phyloP scores from a whole-genome alignment of 2,888 invertebrate species.

The Caenorhabditis macrosperma region DNA sequence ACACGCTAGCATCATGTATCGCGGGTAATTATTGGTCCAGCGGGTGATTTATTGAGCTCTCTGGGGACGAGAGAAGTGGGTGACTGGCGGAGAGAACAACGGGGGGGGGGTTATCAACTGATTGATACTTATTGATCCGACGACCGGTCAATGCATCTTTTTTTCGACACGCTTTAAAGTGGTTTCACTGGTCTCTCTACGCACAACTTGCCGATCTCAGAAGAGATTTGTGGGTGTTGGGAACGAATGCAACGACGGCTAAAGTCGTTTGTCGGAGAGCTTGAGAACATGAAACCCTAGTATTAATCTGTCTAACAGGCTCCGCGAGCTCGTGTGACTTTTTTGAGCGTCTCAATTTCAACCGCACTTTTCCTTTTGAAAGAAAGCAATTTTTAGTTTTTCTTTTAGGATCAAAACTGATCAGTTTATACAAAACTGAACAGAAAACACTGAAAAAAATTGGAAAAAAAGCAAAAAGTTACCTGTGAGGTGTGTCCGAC shows the following conservation, averaged over 20 bases:
- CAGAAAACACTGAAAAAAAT: not conserved
- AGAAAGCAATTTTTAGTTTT: not conserved
- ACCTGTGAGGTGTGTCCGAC: not conserved
- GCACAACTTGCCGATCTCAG: not conserved
- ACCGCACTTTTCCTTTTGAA: not conserved
- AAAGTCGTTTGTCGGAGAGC: not conserved
- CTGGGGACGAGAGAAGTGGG: not conserved
- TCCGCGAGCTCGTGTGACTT: not conserved
- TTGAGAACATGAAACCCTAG: not conserved
- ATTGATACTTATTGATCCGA: slow-evolving; percentile 39
- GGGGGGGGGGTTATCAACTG: not conserved
- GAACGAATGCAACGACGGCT: not conserved
- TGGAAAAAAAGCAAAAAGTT: slow-evolving; percentile 10
- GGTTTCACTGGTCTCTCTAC: slow-evolving; percentile 10
- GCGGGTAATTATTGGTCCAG: slow-evolving; percentile 23
- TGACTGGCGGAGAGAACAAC: not conserved
- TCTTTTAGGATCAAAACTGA: not conserved
- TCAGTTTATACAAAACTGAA: not conserved
- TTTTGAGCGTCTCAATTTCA: not conserved
- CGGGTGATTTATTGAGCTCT: slow-evolving; percentile 25
- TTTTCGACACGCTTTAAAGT: not conserved
- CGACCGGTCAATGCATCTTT: slow-evolving; percentile 31
- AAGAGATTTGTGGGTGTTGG: not conserved
- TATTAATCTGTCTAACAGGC: slow-evolving; percentile 2
- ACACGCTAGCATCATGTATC: slow-evolving; percentile 36